Percentiles rank a stretch among this genome's conserved stretches.
These are phyloP conservation scores for Troides helena DNA, from an alignment of 2,888 invertebrate species.

Conservation along the genomic window DNA sequence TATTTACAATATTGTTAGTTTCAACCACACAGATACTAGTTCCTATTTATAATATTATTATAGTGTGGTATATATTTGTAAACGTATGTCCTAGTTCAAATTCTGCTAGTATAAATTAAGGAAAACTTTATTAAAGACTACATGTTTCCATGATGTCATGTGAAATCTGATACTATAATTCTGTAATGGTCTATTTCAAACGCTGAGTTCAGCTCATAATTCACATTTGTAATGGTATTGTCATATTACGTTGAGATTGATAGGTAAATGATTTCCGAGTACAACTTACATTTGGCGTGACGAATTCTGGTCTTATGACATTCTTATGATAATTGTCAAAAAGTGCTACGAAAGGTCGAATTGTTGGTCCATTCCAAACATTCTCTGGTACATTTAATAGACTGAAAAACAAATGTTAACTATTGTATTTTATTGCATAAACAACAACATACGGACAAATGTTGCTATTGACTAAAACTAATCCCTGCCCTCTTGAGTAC, in stretches of 20 bases:
- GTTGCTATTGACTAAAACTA: too few relatives aligned
- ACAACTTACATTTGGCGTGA: conserved; percentile 77
- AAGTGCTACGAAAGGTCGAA: conserved; percentile 83
- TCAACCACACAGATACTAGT: not conserved
- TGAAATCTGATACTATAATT: conserved; percentile 10
- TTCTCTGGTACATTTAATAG: conserved; percentile 83
- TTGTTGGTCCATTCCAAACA: conserved; percentile 84
- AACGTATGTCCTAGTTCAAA: not conserved
- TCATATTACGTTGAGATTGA: not conserved
- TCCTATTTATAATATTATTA: not conserved
- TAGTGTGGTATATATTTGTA: not conserved
- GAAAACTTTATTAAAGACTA: not conserved
- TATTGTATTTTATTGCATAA: not conserved
- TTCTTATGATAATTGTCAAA: conserved; percentile 90
- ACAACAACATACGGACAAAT: not conserved
- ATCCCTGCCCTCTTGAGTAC: too few relatives aligned
- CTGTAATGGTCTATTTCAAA: not conserved
- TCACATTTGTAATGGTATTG: not conserved
- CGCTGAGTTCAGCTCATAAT: not conserved
- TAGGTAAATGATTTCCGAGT: not conserved
- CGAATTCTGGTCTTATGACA: conserved; percentile 83
- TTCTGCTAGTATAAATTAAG: conserved; percentile 1
- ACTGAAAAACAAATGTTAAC: conserved; percentile 59
- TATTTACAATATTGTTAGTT: too few relatives aligned
- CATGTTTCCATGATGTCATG: not conserved